Evolutionary conservation across 1,140 invertebrate genomes (phyloP).

Genomic region (Ostrea edulis): DNA sequence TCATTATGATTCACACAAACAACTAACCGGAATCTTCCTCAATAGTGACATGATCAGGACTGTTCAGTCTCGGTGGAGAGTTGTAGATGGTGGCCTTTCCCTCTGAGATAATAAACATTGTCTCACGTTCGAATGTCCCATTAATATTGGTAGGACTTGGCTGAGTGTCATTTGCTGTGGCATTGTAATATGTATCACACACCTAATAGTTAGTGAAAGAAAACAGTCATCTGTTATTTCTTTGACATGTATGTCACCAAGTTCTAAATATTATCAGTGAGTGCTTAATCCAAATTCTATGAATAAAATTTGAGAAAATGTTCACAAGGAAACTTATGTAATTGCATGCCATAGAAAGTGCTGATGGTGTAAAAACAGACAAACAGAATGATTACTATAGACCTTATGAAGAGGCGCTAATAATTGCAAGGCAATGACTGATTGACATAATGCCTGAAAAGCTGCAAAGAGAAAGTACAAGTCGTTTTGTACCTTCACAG

Average conservation of each 20-base stretch:
- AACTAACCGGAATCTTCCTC: constrained; percentile 48
- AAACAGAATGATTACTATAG: too few species aligned
- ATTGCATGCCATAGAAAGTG: too few species aligned
- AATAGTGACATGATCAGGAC: constrained; percentile 47
- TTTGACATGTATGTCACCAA: neutral
- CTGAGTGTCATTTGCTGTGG: neutral
- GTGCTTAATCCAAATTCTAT: neutral
- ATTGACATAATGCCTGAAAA: too few species aligned
- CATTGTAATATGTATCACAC: constrained; percentile 7
- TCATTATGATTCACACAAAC: neutral
- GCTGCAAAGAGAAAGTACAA: constrained; percentile 41
- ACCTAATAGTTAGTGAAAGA: constrained; percentile 62
- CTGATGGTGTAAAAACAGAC: too few species aligned
- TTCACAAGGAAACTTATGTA: constrained; percentile 9
- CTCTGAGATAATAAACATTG: constrained; percentile 40
- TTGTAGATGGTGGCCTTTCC: constrained; percentile 40
- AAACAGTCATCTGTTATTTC: neutral
- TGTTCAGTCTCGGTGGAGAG: constrained; percentile 49
- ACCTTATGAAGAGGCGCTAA: too few species aligned
- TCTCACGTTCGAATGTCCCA: constrained; percentile 41
- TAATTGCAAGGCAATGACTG: too few species aligned
- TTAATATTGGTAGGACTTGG: neutral
- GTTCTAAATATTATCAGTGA: constrained; percentile 53
- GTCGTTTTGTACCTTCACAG: constrained; percentile 52
- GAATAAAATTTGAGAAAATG: neutral